These are phyloP conservation scores for Chironomus tepperi DNA, from an alignment of 1,140 invertebrate genomes.

Conservation along the genomic window DNA sequence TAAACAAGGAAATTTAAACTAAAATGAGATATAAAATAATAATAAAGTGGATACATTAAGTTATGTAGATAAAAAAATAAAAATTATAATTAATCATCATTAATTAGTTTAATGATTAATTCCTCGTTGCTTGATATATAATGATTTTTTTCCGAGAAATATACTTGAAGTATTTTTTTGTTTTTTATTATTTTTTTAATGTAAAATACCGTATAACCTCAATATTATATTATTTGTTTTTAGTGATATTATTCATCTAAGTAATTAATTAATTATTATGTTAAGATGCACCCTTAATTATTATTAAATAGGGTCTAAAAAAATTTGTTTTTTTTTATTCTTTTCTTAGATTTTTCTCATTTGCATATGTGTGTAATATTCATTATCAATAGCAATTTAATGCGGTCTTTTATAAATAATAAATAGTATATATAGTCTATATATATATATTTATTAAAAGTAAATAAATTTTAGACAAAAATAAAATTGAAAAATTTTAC, in stretches of 20 bases:
- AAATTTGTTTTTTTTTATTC: neutral
- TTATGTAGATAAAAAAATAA: no score
- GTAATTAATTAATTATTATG: neutral
- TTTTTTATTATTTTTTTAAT: no score
- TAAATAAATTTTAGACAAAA: neutral
- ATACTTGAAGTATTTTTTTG: no score
- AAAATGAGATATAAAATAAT: no score
- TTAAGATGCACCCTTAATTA: neutral
- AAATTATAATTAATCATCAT: no score
- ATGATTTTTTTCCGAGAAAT: no score
- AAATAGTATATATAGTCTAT: neutral
- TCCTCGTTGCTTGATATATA: no score
- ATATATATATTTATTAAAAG: no score
- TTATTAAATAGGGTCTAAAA: neutral
- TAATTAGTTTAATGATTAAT: no score
- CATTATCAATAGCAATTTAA: neutral
- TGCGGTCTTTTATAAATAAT: neutral
- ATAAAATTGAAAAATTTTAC: slow-evolving; percentile 30
- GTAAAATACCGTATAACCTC: neutral
- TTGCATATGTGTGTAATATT: neutral
- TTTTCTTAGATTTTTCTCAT: neutral
- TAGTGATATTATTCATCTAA: neutral
- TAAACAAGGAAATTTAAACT: no score
- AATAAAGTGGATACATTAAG: no score
- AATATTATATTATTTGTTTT: neutral